Conservation (phyloP, 2,113 vertebrate species). For the Festucalex cinctus region DNA sequence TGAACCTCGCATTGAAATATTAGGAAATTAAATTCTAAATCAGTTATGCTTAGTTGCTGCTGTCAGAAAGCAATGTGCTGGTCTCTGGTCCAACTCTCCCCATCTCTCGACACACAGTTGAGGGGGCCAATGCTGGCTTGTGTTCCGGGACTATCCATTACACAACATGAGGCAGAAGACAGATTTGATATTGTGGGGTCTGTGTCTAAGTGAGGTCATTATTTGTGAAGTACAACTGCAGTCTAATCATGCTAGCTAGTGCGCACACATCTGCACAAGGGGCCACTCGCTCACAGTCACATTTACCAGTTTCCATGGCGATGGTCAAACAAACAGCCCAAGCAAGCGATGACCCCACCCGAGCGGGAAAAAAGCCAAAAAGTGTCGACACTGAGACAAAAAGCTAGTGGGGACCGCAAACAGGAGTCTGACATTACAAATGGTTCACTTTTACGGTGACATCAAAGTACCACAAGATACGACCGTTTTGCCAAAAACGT, state of each 20-base stretch:
- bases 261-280: constrained; percentile 15
- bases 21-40: constrained; percentile 28
- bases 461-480: background rate
- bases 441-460: constrained; percentile 29
- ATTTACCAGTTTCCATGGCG: constrained; percentile 51
- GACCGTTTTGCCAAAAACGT: constrained; percentile 34
- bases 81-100: constrained; percentile 16
- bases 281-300: constrained; percentile 28
- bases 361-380: constrained; percentile 24
- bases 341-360: constrained; percentile 52
- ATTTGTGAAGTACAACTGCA: constrained; percentile 47
- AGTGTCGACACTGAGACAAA: constrained; percentile 10
- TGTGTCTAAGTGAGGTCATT: constrained; percentile 63
- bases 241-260: constrained; percentile 20
- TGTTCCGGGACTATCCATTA: constrained; percentile 45
- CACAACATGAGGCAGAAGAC: constrained; percentile 55
- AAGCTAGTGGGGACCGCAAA: constrained; percentile 12
- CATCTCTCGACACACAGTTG: constrained; percentile 6
- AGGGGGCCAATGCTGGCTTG: constrained; percentile 16
- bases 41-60: constrained; percentile 1
- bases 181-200: constrained; percentile 45
- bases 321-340: constrained; percentile 68
- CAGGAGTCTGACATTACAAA: constrained; percentile 17
- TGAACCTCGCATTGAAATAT: constrained; percentile 15
- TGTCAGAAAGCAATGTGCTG: constrained; percentile 7